phyloP scores from a whole-genome alignment of 2,113 vertebrate species.

The Kryptolebias marmoratus region DNA sequence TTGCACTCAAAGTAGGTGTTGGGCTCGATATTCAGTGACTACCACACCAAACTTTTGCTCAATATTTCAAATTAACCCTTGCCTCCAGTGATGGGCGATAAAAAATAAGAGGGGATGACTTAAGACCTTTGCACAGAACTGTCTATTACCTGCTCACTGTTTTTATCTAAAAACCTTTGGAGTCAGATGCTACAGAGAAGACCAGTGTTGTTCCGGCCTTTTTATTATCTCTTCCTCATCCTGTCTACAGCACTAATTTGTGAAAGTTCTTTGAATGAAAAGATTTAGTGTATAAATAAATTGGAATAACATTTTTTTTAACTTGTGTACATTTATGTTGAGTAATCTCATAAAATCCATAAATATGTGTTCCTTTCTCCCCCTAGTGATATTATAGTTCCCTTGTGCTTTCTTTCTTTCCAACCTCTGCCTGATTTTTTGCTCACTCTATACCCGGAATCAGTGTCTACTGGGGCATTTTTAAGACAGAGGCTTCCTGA shows the following conservation, averaged over 20 bases:
- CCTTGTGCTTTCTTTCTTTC: conserved; percentile 54
- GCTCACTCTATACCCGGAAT: conserved; percentile 61
- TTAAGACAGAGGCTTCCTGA: conserved; percentile 81
- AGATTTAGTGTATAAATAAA: neutral
- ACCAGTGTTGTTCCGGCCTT: conserved; percentile 4
- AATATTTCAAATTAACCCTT: too few relatives aligned
- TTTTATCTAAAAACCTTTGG: conserved; percentile 38
- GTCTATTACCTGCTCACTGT: neutral
- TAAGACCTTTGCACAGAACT: neutral
- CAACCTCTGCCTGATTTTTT: conserved; percentile 37
- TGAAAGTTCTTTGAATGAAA: neutral
- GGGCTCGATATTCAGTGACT: too few relatives aligned
- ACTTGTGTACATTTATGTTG: conserved; percentile 9
- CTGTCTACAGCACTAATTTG: neutral
- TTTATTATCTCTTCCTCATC: conserved; percentile 14
- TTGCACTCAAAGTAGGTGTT: too few relatives aligned
- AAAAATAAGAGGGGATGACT: neutral
- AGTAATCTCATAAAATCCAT: conserved; percentile 12
- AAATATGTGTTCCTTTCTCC: neutral
- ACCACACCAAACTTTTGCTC: too few relatives aligned
- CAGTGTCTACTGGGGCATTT: conserved; percentile 75
- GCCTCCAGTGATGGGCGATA: too few relatives aligned
- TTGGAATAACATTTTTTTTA: neutral
- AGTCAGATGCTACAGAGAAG: conserved; percentile 17
- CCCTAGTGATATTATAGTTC: conserved; percentile 18